phyloP scores from a whole-genome alignment of 2,888 invertebrate species.

The Lasioglossum zephyrum region DNA sequence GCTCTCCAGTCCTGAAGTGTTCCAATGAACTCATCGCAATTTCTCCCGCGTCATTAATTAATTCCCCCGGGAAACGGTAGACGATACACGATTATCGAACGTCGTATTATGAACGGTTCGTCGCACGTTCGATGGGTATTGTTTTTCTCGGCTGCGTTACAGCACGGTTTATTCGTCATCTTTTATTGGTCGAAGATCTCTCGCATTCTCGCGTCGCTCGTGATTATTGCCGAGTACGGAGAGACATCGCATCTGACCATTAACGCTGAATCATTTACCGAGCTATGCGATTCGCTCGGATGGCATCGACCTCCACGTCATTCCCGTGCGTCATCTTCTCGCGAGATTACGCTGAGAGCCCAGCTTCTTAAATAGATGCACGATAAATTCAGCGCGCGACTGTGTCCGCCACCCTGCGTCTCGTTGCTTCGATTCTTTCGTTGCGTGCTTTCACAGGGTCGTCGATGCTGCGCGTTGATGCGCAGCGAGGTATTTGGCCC shows the following conservation, averaged over 20 bases:
- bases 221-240: conserved; percentile 30
- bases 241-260: conserved; percentile 32
- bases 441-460: background rate
- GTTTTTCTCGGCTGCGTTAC: background rate
- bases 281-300: conserved; percentile 39
- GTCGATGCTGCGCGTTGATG: background rate
- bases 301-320: conserved; percentile 55
- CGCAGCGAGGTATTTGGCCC: too few species aligned
- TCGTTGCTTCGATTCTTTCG: conserved; percentile 29
- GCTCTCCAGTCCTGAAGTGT: background rate
- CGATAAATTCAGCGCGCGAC: conserved; percentile 49
- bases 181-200: conserved; percentile 28
- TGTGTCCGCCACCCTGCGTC: background rate
- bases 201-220: background rate
- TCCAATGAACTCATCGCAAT: background rate
- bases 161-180: conserved; percentile 32
- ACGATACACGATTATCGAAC: conserved; percentile 26
- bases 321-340: conserved; percentile 32
- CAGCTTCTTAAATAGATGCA: conserved; percentile 50
- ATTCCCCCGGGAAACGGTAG: conserved; percentile 15
- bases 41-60: conserved; percentile 23
- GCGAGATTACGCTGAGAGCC: conserved; percentile 29
- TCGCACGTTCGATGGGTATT: background rate
- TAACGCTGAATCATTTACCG: conserved; percentile 49
- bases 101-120: conserved; percentile 33